A percentile compares a stretch with the other conserved stretches of the same genome.
Conservation (phyloP, 2,888 invertebrate species). For the Autographa gamma region DNA sequence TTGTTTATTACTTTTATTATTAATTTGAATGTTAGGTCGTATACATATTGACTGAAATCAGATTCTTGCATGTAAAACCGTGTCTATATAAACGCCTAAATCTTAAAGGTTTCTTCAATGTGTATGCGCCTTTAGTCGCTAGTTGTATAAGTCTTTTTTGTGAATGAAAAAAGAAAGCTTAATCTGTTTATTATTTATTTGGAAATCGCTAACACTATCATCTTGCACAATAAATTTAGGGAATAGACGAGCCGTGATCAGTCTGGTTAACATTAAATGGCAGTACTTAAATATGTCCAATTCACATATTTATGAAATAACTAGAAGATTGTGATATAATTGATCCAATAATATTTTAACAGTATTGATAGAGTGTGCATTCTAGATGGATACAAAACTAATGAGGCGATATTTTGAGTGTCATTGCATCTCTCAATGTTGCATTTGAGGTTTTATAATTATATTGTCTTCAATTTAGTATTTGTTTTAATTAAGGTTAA, state of each 20-base stretch:
- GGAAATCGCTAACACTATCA: slow-evolving; percentile 35
- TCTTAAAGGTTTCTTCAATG: slow-evolving; percentile 35
- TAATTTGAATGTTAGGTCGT: slow-evolving; percentile 51
- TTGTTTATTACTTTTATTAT: slow-evolving; percentile 52
- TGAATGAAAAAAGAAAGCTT: slow-evolving; percentile 37
- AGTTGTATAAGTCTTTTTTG: slow-evolving; percentile 52
- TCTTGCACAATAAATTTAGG: slow-evolving; percentile 54
- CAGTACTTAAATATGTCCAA: slow-evolving; percentile 56
- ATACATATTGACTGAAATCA: slow-evolving; percentile 51
- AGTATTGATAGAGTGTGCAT: slow-evolving; percentile 28
- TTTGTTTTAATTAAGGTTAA: not conserved
- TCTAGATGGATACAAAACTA: slow-evolving; percentile 27
- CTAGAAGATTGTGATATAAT: slow-evolving; percentile 51
- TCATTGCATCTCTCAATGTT: not conserved
- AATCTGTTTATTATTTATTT: slow-evolving; percentile 50
- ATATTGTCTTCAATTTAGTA: not conserved
- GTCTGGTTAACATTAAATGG: slow-evolving; percentile 27
- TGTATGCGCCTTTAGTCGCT: slow-evolving; percentile 59
- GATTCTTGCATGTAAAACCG: slow-evolving; percentile 3
- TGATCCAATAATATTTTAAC: slow-evolving; percentile 34
- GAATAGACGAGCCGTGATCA: slow-evolving; percentile 30
- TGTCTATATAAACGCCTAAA: slow-evolving; percentile 12
- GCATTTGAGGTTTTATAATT: not conserved
- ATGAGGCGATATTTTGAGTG: not conserved
- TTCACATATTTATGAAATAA: slow-evolving; percentile 28